Evolutionary conservation across 2,113 vertebrate species (phyloP), one percentile per base, ranked within the genome.

Genomic region (Ctenomys sociabilis): DNA sequence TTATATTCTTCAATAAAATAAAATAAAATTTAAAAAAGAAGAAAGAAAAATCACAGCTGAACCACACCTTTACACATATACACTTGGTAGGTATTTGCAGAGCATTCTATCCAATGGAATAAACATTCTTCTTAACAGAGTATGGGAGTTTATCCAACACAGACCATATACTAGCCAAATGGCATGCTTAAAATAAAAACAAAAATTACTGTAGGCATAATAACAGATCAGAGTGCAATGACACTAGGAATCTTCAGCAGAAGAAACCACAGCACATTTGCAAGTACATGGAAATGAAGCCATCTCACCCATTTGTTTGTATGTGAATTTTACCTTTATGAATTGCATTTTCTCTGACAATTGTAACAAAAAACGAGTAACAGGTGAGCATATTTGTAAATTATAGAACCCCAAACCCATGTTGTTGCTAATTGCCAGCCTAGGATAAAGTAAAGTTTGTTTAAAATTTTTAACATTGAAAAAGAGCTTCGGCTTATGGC

Each of bases 401-500:
- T 7, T 59, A 45, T 70, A 68, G 35, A 54, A 70, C 28, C 49
- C 49, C 70, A 40, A 92, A 16, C 11, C 19, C 14, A 35, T 24
- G 7, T 1, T 64, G 64, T 40, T 85, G 3, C 37, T 43, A 78
- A 81, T 45, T 54, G 80, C 45, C 59, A n/a, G n/a, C 37, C 66
- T 16, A 3, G 7, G 30, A 45, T 59, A 80, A 80, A 87, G 43
- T 70, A 70, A 66, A 68, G 5, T 22, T 30, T 45, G n/a, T 68
- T 43, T 32, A 24, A 68, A 43, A 35, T 35, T 45, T 68, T 78
- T 37, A 68, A 35, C 35, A 64, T 19, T 61, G 37, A 49, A 28
- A 21, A 43, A 75, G 72, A 26, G 98, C 98, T 99, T 98, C 97
- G 98, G 98, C 98, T 98, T 98, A 96, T 95, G 96, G 96, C 94